Evolutionary conservation across 2,888 invertebrate species (phyloP).

Genomic region (Spilosoma lubricipeda): DNA sequence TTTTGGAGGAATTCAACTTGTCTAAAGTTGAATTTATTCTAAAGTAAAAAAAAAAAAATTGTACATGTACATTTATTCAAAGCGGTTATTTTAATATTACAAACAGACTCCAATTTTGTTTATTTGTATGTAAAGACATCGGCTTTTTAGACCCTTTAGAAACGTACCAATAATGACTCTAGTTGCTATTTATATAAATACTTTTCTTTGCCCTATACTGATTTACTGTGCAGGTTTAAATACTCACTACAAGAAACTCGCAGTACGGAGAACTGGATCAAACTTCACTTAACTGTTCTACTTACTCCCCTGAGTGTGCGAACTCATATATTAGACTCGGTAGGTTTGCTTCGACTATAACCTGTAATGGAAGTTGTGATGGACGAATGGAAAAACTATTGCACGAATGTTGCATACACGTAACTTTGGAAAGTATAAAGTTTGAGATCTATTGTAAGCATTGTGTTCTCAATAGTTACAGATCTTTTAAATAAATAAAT

Average conservation of each 20-base stretch:
- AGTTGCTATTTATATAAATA: not conserved
- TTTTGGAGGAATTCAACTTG: too few species aligned
- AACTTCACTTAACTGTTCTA: conserved; percentile 29
- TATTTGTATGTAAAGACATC: too few species aligned
- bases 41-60: too few species aligned
- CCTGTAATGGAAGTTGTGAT: conserved; percentile 1
- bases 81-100: too few species aligned
- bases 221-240: not conserved
- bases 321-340: not conserved
- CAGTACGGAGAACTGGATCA: conserved; percentile 2
- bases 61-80: too few species aligned
- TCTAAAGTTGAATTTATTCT: too few species aligned
- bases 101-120: too few species aligned
- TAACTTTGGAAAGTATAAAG: not conserved
- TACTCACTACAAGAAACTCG: conserved; percentile 10
- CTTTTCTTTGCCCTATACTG: not conserved
- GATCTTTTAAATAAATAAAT: too few species aligned
- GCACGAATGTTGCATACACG: not conserved
- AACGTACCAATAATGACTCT: too few species aligned
- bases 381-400: not conserved
- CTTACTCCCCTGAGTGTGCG: not conserved
- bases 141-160: too few species aligned
- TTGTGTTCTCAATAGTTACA: not conserved
- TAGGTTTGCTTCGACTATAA: not conserved
- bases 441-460: not conserved